Base-by-base conservation (phyloP, 2,113 vertebrate species). In the Oryzias woworae region DNA sequence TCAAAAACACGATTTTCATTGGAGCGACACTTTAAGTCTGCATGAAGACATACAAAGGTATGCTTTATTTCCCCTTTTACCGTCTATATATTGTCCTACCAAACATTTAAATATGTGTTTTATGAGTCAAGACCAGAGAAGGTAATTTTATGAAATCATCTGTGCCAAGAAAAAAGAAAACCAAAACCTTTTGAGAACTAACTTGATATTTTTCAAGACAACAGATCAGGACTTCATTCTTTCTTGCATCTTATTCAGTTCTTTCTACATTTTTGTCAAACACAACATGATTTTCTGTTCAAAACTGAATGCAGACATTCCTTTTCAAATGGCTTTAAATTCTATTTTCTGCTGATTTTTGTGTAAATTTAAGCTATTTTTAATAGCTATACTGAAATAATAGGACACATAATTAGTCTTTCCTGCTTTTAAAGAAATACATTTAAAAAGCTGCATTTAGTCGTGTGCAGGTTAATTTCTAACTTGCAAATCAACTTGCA, bases 281-380 rank as follows among this genome's bases (percentile, higher is more conserved):
- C n/a, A 12, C 71, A 48, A 41, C 20, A 24, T 31, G 42, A 36
- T 36, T 7, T 2, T 1, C 2, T 36, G 7, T 36, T 36, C 2
- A 36, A 36, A 7, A 7, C 31, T 36, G 7, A 36, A 36, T 36
- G 31, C 31, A 36, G 7, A 36, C 7, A 36, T 8, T 36, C 7
- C 31, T 2, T 36, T 36, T 36, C 8, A 8, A 36, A 7, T 7
- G 2, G 31, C 31, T 58, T 22, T 52, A 23, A 28, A 8, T 20
- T 26, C 15, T 13, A 16, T 23, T 61, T 51, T 18, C 15, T 24
- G 5, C 20, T 28, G 18, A 7, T 23, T 7, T 28, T 14, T 14
- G 1, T 14, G 54, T 23, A 15, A 7, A 59, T 15, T 20, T 59
- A 41, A 10, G 56, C 55, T 49, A 42, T 53, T 60, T 60, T 64